Conservation (phyloP, 2,888 invertebrate species). For the Coenonympha glycerion region DNA sequence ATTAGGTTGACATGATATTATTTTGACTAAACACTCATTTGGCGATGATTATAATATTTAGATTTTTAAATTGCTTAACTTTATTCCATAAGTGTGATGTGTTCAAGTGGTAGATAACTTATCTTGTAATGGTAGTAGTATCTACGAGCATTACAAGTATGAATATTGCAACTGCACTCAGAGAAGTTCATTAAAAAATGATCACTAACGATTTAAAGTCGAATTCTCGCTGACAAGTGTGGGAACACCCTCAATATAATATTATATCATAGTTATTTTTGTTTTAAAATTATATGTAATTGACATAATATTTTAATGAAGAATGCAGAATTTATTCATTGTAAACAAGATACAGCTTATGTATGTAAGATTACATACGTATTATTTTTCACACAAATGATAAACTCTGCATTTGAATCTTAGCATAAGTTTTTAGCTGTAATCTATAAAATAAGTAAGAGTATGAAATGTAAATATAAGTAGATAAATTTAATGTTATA, state of each 20-base stretch:
- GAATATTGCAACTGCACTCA: too few species aligned
- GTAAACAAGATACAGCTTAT: not conserved
- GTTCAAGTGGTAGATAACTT: too few species aligned
- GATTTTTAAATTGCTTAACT: too few species aligned
- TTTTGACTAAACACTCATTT: too few species aligned
- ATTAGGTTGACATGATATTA: too few species aligned
- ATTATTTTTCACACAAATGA: conserved; percentile 14
- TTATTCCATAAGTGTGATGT: too few species aligned
- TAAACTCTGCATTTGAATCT: conserved; percentile 33
- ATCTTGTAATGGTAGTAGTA: too few species aligned
- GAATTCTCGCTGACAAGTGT: conserved; percentile 3
- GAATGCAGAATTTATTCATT: conserved; percentile 63
- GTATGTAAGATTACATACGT: conserved; percentile 1
- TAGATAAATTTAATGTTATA: conserved; percentile 77
- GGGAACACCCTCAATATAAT: conserved; percentile 4
- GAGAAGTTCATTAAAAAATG: too few species aligned
- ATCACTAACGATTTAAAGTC: not conserved
- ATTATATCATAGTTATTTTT: not conserved
- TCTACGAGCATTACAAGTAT: too few species aligned
- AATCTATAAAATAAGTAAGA: conserved; percentile 66
- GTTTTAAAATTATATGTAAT: conserved; percentile 24
- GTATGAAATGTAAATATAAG: conserved; percentile 74
- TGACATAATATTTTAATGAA: conserved; percentile 47
- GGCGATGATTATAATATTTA: too few species aligned
- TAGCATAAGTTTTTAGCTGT: conserved; percentile 63